A percentile compares a stretch with the other conserved stretches of the same genome.
phyloP scores from a whole-genome alignment of 2,888 invertebrate genomes.

The Philaethria dido region DNA sequence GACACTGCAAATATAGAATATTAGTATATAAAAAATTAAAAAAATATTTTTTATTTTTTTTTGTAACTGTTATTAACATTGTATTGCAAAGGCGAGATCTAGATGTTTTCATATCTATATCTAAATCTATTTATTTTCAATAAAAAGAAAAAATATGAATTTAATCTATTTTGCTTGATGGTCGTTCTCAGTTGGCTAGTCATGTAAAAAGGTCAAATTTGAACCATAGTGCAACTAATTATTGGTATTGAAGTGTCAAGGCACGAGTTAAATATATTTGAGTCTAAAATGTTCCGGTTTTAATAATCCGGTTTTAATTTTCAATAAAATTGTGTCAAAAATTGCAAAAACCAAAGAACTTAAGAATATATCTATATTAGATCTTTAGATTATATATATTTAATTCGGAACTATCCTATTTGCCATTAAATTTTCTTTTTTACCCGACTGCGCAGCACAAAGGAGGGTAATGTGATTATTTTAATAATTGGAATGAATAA shows the following conservation, averaged over 20 bases:
- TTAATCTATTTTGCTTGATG: slow-evolving; percentile 40
- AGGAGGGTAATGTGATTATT: too few relatives aligned
- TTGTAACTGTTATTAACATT: background rate
- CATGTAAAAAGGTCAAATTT: slow-evolving; percentile 70
- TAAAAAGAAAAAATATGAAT: slow-evolving; percentile 22
- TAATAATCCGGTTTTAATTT: too few relatives aligned
- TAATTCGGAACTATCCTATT: too few relatives aligned
- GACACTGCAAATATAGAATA: background rate
- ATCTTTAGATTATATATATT: too few relatives aligned
- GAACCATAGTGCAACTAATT: slow-evolving; percentile 59
- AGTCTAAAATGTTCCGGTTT: background rate
- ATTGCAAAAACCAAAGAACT: too few relatives aligned
- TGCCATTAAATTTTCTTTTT: too few relatives aligned
- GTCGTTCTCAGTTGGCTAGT: slow-evolving; percentile 72
- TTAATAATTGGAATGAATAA: too few relatives aligned
- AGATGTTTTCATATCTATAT: background rate
- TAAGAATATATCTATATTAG: too few relatives aligned
- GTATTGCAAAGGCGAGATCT: background rate
- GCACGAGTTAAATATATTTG: slow-evolving; percentile 47
- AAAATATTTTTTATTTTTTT: too few relatives aligned
- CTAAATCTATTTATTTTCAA: background rate
- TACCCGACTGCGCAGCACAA: too few relatives aligned
- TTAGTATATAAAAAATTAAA: too few relatives aligned
- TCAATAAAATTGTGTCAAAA: too few relatives aligned
- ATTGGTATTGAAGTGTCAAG: slow-evolving; percentile 70